Base-by-base conservation (phyloP, 2,797 vertebrate genomes). In the Xyrichtys novacula region DNA sequence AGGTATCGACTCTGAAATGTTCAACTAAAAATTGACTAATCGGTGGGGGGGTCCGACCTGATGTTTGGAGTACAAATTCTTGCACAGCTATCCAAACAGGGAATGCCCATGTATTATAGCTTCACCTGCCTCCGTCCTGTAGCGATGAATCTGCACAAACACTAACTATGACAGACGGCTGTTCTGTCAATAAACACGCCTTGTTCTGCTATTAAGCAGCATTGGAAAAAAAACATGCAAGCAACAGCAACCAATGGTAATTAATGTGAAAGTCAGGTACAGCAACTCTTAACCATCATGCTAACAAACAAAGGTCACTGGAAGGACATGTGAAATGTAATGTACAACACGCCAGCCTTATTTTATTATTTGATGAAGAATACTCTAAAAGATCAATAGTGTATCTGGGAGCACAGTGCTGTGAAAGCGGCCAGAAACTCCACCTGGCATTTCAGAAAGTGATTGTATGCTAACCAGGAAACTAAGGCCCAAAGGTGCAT, bases 341-440 rank as follows among this genome's bases (percentile, higher is more conserved):
- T 85, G 62, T 78, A 71, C 79, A 68, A 83, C 76, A 78, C 17
- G 31, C 34, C 23, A 48, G 67, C 64, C 38, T 39, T 70, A 81
- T 86, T 89, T 87, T 84, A 85, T 85, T 60, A 80, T 81, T 79
- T 86, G 73, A 89, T 83, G 85, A 81, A 78, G 77, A 81, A 74
- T 65, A 66, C 66, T 69, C 48, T 34, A 59, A 59, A 88, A 89
- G n/a, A 91, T 92, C 81, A 87, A 91, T 91, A 88, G 40, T 32
- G 53, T 52, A 54, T 78, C 60, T 23, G 46, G 32, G 58, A 74
- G 43, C 25, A 5, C 7, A 15, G 31, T 12, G 59, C 47, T 66
- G 70, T 78, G 80, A 81, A 64, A 69, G 32, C 50, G 54, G 23
- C 42, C 55, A 48, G 55, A 81, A 62, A 82, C 52, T 23, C 58